These are phyloP conservation scores for Paratrypauchen microcephalus DNA, from an alignment of 2,797 vertebrate genomes.

Conservation along the genomic window DNA sequence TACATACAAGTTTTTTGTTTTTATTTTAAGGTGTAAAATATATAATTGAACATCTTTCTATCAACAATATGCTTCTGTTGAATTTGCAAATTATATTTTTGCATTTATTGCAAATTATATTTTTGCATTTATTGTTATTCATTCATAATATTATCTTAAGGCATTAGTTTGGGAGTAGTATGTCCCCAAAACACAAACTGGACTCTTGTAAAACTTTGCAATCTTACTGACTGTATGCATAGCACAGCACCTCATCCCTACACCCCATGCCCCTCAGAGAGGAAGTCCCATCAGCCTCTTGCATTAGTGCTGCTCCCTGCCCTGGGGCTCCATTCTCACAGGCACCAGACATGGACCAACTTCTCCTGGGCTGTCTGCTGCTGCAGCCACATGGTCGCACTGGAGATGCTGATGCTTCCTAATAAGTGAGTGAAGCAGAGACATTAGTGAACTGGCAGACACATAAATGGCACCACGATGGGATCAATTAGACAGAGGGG, in stretches of 20 bases:
- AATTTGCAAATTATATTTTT: neutral
- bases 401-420: constrained; percentile 63
- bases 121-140: constrained; percentile 7
- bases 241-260: constrained; percentile 47
- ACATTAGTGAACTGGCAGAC: constrained; percentile 73
- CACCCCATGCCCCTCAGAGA: constrained; percentile 63
- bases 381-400: constrained; percentile 63
- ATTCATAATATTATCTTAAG: constrained; percentile 3
- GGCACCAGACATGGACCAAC: constrained; percentile 55
- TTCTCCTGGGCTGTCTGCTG: constrained; percentile 56
- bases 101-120: neutral
- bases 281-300: constrained; percentile 58
- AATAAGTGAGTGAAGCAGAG: constrained; percentile 64
- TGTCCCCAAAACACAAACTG: constrained; percentile 6
- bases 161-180: neutral
- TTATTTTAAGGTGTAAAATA: neutral
- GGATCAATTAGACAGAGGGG: constrained; percentile 71
- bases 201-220: constrained; percentile 57
- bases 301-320: constrained; percentile 68
- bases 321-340: constrained; percentile 58
- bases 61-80: neutral
- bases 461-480: constrained; percentile 69
- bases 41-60: neutral
- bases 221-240: constrained; percentile 47
- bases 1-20: neutral